A percentile compares a stretch with the other conserved stretches of the same genome.
These are phyloP conservation scores for Exocentrus adspersus DNA, from an alignment of 2,888 invertebrate genomes.

Conservation along the genomic window DNA sequence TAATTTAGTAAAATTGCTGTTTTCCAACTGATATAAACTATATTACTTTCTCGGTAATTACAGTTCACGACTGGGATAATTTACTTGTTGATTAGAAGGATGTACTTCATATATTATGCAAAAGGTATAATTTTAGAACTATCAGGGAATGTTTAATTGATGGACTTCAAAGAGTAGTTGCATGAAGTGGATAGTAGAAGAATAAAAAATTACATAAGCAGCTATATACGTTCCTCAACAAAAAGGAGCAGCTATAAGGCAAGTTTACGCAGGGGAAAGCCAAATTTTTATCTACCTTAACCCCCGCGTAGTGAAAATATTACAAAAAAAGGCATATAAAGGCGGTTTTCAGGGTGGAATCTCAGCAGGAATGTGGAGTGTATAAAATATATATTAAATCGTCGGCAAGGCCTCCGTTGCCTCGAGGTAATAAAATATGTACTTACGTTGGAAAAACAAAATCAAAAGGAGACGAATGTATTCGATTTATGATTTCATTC, in stretches of 20 bases:
- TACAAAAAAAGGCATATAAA: conserved; percentile 12
- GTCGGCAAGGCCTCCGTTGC: neutral
- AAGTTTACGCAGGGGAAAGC: neutral
- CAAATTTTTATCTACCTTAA: conserved; percentile 7
- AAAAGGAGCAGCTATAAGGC: conserved; percentile 6
- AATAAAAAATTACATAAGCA: no score
- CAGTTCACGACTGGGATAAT: neutral
- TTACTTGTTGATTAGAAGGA: no score
- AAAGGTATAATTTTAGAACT: neutral
- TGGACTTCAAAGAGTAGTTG: no score
- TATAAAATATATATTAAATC: conserved; percentile 15
- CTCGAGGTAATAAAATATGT: conserved; percentile 1
- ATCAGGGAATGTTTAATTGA: no score
- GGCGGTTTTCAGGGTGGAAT: conserved; percentile 7
- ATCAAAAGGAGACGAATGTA: no score
- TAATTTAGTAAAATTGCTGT: neutral
- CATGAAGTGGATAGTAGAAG: no score
- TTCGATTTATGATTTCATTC: no score
- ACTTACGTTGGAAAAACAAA: no score
- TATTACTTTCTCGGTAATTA: neutral
- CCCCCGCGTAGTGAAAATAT: conserved; percentile 5
- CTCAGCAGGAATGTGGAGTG: conserved; percentile 10
- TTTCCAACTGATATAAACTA: neutral
- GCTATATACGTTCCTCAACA: neutral
- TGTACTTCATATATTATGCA: neutral